Evolutionary conservation across 2,888 invertebrate species (phyloP).

Genomic region (Rhorus exstirpatorius): DNA sequence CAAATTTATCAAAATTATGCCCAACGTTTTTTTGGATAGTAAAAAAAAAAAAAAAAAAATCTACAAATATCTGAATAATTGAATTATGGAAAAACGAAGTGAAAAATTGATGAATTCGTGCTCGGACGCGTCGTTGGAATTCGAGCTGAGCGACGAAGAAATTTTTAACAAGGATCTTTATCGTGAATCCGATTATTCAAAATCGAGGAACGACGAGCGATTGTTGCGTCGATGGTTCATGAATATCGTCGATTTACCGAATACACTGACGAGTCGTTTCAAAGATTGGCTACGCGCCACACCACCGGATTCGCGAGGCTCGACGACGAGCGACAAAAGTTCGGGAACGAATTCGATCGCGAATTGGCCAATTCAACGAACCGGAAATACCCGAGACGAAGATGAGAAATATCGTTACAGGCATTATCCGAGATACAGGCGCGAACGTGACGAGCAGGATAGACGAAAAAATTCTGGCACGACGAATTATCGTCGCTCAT

Average conservation of each 20-base stretch:
- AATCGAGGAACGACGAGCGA: conserved; percentile 22
- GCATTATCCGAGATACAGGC: not conserved
- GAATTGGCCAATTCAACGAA: conserved; percentile 22
- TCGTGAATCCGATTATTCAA: not conserved
- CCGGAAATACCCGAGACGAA: conserved; percentile 13
- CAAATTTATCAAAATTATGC: not conserved
- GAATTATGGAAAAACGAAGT: conserved; percentile 27
- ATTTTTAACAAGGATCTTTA: conserved; percentile 22
- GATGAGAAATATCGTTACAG: conserved; percentile 4
- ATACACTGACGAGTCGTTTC: conserved; percentile 53
- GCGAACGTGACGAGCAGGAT: not conserved
- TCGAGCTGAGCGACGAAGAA: conserved; percentile 38
- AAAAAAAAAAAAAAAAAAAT: not conserved
- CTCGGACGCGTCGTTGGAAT: conserved; percentile 32
- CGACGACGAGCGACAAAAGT: conserved; percentile 59
- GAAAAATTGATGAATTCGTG: conserved; percentile 29
- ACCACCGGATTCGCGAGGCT: conserved; percentile 39
- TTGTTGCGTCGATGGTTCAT: conserved; percentile 61
- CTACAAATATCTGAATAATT: not conserved
- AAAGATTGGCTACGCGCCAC: conserved; percentile 59
- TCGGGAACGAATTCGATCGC: conserved; percentile 44
- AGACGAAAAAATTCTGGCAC: conserved; percentile 1
- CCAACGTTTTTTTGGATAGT: not conserved
- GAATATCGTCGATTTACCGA: conserved; percentile 60
- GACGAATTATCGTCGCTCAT: conserved; percentile 25